Evolutionary conservation across 2,797 vertebrate genomes (phyloP), one percentile per base, ranked within the genome.

Genomic region (Podarcis siculus): DNA sequence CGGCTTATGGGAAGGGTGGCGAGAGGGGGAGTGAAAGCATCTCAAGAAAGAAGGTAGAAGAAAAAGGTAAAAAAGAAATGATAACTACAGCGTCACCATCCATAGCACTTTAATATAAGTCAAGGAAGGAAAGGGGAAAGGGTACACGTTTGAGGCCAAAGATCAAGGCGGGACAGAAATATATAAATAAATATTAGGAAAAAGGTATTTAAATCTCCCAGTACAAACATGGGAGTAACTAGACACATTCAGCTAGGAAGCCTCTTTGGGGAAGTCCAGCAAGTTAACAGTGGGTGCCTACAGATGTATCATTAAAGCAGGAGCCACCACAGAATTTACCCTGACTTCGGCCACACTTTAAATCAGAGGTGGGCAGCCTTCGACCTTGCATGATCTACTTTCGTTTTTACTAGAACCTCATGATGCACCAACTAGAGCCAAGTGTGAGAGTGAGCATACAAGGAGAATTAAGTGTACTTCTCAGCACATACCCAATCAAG

Each of bases 111-210:
- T 86, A 88, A 87, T 45, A 85, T 23, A 42, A 80, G 55, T 86
- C 37, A 91, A 92, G 76, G 82, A 92, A 83, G 82, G 67, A 87
- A 91, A 87, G 94, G 93, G 94, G 93, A 87, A 73, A 91, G 79
- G 0, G 0, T 83, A 73, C 5, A 95, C 49, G 91, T 93, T 86
- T 92, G 92, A 93, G 92, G 91, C 92, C 91, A 90, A 90, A 92
- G 88, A 95, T 94, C 92, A 90, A 96, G 88, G 91, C 88, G 76
- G 88, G 91, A 37, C 15, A 76, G 87, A 92, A 76, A 93, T 71
- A 55, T 15, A 55, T 86, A 84, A 92, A 90, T 90, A 89, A 91
- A 94, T 93, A 92, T 79, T 83, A 91, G 88, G 61, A 88, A 90
- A 25, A 15, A 75, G 76, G 67, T 73, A 87, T 92, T 92, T 88